Percentiles rank a stretch among this genome's conserved stretches.
These are phyloP conservation scores for Orthosia gracilis DNA, from an alignment of 2,888 invertebrate genomes.

Conservation along the genomic window DNA sequence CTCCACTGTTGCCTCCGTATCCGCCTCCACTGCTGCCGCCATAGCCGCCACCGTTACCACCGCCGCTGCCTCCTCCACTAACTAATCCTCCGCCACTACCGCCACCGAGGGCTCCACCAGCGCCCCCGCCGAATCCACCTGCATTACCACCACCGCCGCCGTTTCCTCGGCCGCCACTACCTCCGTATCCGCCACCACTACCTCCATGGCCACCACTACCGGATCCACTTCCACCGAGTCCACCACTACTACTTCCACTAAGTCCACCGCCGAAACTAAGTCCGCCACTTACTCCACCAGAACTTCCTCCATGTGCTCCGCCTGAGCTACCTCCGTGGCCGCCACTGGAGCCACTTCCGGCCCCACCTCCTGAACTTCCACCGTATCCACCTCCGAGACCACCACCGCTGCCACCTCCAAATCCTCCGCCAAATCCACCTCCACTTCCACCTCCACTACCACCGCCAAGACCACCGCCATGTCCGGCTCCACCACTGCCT, in stretches of 20 bases:
- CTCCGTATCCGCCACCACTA: slow-evolving; percentile 11
- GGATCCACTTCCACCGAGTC: slow-evolving; percentile 42
- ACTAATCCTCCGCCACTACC: slow-evolving; percentile 14
- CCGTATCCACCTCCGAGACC: slow-evolving; percentile 29
- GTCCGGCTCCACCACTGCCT: slow-evolving; percentile 23
- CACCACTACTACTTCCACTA: slow-evolving; percentile 70
- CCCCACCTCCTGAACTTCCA: slow-evolving; percentile 20
- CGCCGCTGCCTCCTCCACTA: slow-evolving; percentile 19
- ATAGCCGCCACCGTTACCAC: slow-evolving; percentile 31
- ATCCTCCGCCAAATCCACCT: slow-evolving; percentile 66
- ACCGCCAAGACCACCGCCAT: slow-evolving; percentile 55
- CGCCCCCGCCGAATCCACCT: slow-evolving; percentile 20
- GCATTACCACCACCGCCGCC: slow-evolving; percentile 31
- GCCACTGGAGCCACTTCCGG: slow-evolving; percentile 19
- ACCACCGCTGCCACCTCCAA: slow-evolving; percentile 48
- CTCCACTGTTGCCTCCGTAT: background rate
- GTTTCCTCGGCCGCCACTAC: slow-evolving; percentile 50
- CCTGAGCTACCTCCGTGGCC: slow-evolving; percentile 15
- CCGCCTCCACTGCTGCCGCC: background rate
- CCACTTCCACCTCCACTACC: slow-evolving; percentile 44
- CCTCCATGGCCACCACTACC: slow-evolving; percentile 29
- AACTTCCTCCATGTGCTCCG: slow-evolving; percentile 35
- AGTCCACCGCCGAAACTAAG: slow-evolving; percentile 40
- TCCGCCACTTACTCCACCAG: slow-evolving; percentile 28
- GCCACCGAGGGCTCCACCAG: slow-evolving; percentile 18